These are phyloP conservation scores for Muscicapa comitata DNA, from an alignment of 2,797 vertebrate genomes.

Conservation along the genomic window DNA sequence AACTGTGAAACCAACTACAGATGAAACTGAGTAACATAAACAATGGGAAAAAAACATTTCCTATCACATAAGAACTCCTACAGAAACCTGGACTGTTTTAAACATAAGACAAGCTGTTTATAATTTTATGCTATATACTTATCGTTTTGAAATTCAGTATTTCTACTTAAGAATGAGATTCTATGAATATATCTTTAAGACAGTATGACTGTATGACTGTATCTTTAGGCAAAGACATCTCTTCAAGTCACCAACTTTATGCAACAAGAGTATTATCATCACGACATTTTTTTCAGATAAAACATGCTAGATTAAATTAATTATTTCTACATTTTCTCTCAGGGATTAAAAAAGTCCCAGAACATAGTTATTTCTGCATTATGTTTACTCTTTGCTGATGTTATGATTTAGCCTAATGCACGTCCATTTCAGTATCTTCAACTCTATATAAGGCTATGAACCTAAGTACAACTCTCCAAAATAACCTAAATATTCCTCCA, in stretches of 20 bases:
- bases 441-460: not conserved
- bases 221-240: not conserved
- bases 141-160: not conserved
- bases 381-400: not conserved
- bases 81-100: not conserved
- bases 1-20: not conserved
- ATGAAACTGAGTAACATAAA: not conserved
- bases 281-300: not conserved
- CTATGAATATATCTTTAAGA: not conserved
- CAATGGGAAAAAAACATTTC: not conserved
- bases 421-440: not conserved
- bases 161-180: not conserved
- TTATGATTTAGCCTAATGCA: not conserved
- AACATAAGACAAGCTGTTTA: not conserved
- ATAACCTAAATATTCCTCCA: not conserved
- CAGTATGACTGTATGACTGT: not conserved
- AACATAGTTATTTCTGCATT: not conserved
- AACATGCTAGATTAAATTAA: not conserved
- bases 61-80: not conserved
- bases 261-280: not conserved
- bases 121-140: not conserved
- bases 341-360: not conserved
- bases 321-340: not conserved
- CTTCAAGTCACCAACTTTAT: not conserved
- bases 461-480: not conserved